Conservation (phyloP, 1,140 invertebrate species). For the Drosophila sp. region DNA sequence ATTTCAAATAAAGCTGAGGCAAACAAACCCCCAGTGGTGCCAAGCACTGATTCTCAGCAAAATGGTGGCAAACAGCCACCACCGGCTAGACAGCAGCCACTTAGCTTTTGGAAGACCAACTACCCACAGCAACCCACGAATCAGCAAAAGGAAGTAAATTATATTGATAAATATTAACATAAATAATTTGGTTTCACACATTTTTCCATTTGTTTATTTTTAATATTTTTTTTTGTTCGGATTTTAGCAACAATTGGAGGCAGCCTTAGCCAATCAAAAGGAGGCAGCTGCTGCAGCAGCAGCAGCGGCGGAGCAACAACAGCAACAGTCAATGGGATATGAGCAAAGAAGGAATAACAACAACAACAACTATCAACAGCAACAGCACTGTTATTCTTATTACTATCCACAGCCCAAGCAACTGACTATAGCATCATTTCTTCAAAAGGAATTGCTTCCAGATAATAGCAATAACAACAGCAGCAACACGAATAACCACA, state of each 20-base stretch:
- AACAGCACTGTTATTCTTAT: slow-evolving; percentile 59
- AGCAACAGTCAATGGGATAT: slow-evolving; percentile 22
- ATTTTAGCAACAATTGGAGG: slow-evolving; percentile 43
- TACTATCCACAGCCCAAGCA: slow-evolving; percentile 74
- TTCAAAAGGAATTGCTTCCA: slow-evolving; percentile 69
- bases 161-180: not conserved
- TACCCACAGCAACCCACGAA: slow-evolving; percentile 53
- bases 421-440: slow-evolving; percentile 72
- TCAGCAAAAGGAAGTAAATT: slow-evolving; percentile 57
- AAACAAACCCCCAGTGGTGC: not conserved
- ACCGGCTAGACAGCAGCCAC: slow-evolving; percentile 51
- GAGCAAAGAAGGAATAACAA: slow-evolving; percentile 32
- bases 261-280: slow-evolving; percentile 48
- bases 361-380: slow-evolving; percentile 39
- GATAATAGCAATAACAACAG: slow-evolving; percentile 26
- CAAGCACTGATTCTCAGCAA: not conserved
- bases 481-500: slow-evolving; percentile 7
- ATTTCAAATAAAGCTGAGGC: not conserved
- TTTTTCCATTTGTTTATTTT: not conserved
- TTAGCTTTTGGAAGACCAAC: slow-evolving; percentile 67
- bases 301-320: slow-evolving; percentile 30
- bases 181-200: not conserved
- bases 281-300: slow-evolving; percentile 42
- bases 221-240: slow-evolving; percentile 20
- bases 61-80: slow-evolving; percentile 14